Base-by-base conservation (phyloP, 23 tunicate genomes). In the Ascidia mentula region DNA sequence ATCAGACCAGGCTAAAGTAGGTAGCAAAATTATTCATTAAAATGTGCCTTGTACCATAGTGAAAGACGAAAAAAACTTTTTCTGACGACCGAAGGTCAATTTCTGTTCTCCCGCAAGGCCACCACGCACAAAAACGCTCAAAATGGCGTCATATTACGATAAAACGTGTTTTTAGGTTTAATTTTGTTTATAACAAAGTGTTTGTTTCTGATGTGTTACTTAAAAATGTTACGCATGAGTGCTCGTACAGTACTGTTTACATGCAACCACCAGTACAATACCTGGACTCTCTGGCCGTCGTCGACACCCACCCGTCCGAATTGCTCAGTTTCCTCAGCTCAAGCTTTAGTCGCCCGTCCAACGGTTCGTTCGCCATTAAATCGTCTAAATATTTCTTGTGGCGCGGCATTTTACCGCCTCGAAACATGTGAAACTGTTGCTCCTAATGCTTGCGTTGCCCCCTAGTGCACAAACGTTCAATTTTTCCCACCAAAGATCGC, bases 281-380 rank as follows among this genome's bases (percentile, higher is more conserved):
- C 92, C 92, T 88, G 46, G 92, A 75, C 82, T 37, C 65, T 5
- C 45, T 79, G 9, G 60, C 83, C 34, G 90, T 45, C 18, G 97
- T 40, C 0, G 90, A 78, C 5, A 91, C 84, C 97, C 97, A 91
- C 13, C 87, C 87, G 30, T 84, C 87, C 0, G 90, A 86, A 77
- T 91, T 91, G 37, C 90, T 84, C 77, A 91, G 75, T 73, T 91
- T 91, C 32, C 90, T 76, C 72, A 91, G 76, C 60, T 91, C 97
- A 72, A 86, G 75, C 0, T 80, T 74, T 35, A 86, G 60, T 26
- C 61, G 37, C 0, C 90, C 90, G 34, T 86, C 90, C 6, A 34
- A 20, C 39, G 79, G 76, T 26, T 86, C 90, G 34, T 77, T 33
- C 31, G 65, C 22, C 75, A 75, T 76, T 31, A 60, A 75, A 69